Percentiles rank a stretch among this genome's conserved stretches.
Conservation (phyloP, 2,113 vertebrate genomes). For the Leptodactylus fuscus region DNA sequence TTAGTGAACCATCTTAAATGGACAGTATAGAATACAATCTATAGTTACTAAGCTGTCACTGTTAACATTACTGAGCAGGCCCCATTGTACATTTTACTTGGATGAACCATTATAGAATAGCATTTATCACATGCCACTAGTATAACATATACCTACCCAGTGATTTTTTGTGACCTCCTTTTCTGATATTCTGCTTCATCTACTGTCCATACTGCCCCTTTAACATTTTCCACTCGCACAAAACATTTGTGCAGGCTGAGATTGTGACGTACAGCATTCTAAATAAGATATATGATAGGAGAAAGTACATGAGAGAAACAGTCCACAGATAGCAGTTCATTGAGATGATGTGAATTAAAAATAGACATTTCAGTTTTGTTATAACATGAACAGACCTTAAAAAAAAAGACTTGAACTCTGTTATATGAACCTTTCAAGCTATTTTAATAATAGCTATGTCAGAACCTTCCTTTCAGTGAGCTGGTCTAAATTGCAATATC, state of each 20-base stretch:
- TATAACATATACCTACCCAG: constrained; percentile 84
- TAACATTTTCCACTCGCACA: constrained; percentile 99
- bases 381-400: constrained; percentile 28
- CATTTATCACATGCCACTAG: constrained; percentile 61
- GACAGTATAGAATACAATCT: background rate
- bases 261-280: constrained; percentile 99
- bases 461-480: constrained; percentile 90
- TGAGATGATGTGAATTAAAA: constrained; percentile 74
- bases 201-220: constrained; percentile 99
- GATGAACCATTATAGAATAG: background rate
- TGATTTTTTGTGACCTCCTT: constrained; percentile 99
- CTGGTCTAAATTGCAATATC: constrained; percentile 94
- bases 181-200: constrained; percentile 99
- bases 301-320: constrained; percentile 75
- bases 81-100: too few species aligned
- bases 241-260: constrained; percentile 99
- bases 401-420: constrained; percentile 78
- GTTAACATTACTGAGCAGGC: too few species aligned
- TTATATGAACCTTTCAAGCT: constrained; percentile 88
- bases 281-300: constrained; percentile 73
- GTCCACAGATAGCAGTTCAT: constrained; percentile 72
- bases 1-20: too few species aligned
- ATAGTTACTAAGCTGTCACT: background rate
- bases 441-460: constrained; percentile 96
- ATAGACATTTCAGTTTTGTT: constrained; percentile 69